Evolutionary conservation across 2,888 invertebrate genomes (phyloP).

Genomic region (Heliconius charithonia): DNA sequence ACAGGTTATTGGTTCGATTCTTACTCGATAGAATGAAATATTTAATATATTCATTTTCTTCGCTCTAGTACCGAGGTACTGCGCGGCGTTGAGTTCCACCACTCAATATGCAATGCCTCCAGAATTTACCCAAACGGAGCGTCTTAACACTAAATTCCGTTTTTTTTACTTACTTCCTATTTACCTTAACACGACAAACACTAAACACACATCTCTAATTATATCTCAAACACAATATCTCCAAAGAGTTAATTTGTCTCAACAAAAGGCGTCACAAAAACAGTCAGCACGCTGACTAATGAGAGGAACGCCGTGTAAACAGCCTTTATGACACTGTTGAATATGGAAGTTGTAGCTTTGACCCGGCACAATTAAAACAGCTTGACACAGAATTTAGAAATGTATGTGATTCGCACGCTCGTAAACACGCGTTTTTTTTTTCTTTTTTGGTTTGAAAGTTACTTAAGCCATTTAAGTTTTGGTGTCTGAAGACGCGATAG

Average conservation of each 20-base stretch:
- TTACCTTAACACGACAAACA: background rate
- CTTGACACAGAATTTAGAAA: constrained; percentile 38
- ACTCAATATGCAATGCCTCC: no score
- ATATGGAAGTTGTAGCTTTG: constrained; percentile 41
- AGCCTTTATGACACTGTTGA: constrained; percentile 42
- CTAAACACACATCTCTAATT: constrained; percentile 16
- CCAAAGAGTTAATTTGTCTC: constrained; percentile 37
- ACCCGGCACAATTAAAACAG: constrained; percentile 40
- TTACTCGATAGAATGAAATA: no score
- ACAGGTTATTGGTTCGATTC: no score
- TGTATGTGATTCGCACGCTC: constrained; percentile 28
- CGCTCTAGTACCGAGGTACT: no score
- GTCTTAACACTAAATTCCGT: no score
- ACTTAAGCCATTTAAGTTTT: background rate
- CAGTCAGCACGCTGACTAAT: constrained; percentile 41
- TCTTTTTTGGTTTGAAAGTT: background rate
- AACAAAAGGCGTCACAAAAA: constrained; percentile 44
- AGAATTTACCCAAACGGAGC: no score
- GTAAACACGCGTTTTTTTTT: constrained; percentile 6
- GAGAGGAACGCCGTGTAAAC: constrained; percentile 44
- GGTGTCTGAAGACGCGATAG: no score
- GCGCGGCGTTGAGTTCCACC: no score
- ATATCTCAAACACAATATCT: constrained; percentile 35
- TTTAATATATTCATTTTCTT: no score
- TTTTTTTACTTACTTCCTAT: background rate